phyloP scores from a whole-genome alignment of 2,888 invertebrate species.

The Lucinisca nassula region DNA sequence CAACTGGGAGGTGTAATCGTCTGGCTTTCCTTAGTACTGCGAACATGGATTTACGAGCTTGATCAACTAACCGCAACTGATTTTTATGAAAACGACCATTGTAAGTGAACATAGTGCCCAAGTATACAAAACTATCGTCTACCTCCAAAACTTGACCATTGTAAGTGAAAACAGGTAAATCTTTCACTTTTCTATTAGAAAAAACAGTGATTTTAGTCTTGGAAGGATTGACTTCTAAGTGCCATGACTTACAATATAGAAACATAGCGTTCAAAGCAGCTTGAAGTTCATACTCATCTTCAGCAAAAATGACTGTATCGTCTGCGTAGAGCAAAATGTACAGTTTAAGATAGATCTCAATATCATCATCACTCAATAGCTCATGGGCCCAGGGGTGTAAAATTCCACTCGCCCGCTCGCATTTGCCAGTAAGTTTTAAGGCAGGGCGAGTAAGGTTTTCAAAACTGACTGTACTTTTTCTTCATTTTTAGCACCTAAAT shows the following conservation, averaged over 20 bases:
- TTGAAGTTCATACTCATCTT: conserved; percentile 19
- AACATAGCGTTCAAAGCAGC: conserved; percentile 35
- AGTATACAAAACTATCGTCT: conserved; percentile 27
- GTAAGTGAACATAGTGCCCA: conserved; percentile 3
- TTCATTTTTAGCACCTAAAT: too few relatives aligned
- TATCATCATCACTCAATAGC: conserved; percentile 20
- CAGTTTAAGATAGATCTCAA: conserved; percentile 32
- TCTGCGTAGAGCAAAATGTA: conserved; percentile 36
- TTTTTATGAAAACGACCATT: conserved; percentile 17
- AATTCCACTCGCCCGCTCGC: too few relatives aligned
- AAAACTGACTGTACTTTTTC: too few relatives aligned
- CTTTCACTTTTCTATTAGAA: conserved; percentile 6
- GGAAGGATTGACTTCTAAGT: conserved; percentile 21
- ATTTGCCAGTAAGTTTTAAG: too few relatives aligned
- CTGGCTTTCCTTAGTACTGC: conserved; percentile 11
- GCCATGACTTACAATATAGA: conserved; percentile 32
- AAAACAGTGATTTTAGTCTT: conserved; percentile 30
- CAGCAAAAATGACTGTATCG: conserved; percentile 38
- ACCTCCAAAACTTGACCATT: background rate
- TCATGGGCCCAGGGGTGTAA: background rate
- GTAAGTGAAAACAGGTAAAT: background rate
- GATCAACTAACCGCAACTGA: background rate
- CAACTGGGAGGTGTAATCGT: background rate
- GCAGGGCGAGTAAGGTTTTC: too few relatives aligned
- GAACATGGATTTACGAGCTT: conserved; percentile 26